Conservation (phyloP, 1,140 invertebrate genomes). For the Teleogryllus occipitalis region DNA sequence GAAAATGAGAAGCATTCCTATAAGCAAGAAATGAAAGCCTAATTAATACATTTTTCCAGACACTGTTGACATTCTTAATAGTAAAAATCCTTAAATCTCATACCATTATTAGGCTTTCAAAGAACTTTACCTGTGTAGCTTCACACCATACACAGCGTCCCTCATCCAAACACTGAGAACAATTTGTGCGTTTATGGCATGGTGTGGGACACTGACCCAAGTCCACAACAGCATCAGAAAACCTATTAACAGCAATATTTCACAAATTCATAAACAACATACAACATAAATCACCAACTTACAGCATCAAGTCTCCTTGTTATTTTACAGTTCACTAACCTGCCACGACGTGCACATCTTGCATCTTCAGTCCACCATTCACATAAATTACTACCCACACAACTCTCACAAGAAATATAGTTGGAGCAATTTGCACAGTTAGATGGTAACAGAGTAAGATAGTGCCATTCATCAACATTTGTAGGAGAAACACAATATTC, state of each 20-base stretch:
- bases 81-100: background rate
- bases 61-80: conserved; percentile 7
- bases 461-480: conserved; percentile 54
- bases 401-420: conserved; percentile 75
- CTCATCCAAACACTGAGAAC: conserved; percentile 73
- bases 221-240: conserved; percentile 50
- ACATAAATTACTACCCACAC: conserved; percentile 59
- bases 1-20: conserved; percentile 86
- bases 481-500: conserved; percentile 40
- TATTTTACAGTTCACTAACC: conserved; percentile 33
- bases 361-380: conserved; percentile 51
- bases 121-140: conserved; percentile 52
- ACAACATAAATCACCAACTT: conserved; percentile 25
- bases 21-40: background rate
- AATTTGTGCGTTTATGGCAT: conserved; percentile 64
- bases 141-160: conserved; percentile 94
- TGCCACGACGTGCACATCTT: conserved; percentile 69
- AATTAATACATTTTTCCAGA: background rate
- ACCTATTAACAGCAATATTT: background rate
- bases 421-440: conserved; percentile 81
- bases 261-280: background rate
- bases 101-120: background rate
- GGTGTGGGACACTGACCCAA: conserved; percentile 59
- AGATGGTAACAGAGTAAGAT: conserved; percentile 67
- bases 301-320: background rate